Conservation (phyloP, 2,113 vertebrate genomes). For the Acrocephalus arundinaceus region DNA sequence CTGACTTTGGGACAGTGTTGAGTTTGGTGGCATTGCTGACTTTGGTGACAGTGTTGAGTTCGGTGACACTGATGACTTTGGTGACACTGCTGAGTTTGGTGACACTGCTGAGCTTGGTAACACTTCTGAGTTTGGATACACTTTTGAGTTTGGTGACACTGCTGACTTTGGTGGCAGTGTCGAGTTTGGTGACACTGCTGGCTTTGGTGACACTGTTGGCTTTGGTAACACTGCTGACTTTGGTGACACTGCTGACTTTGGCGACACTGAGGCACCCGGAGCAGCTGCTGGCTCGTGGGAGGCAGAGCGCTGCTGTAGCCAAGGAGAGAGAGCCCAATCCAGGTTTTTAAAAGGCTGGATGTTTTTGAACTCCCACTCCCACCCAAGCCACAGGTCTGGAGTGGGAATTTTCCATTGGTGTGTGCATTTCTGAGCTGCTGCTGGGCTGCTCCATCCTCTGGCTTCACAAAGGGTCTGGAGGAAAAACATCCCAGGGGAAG, state of each 20-base stretch:
- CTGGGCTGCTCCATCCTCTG: background rate
- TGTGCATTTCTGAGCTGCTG: background rate
- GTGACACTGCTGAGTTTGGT: too few relatives aligned
- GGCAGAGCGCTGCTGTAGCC: fast-evolving
- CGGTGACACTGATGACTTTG: too few relatives aligned
- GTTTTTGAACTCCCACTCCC: background rate
- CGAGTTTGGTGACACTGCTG: too few relatives aligned
- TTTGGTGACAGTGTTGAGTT: too few relatives aligned
- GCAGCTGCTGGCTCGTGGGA: fast-evolving
- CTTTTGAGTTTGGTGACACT: too few relatives aligned
- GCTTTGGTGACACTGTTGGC: too few relatives aligned
- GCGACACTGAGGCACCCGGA: fast-evolving
- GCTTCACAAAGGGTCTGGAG: background rate
- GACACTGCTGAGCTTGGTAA: background rate
- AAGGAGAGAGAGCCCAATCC: fast-evolving
- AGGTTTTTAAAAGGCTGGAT: background rate
- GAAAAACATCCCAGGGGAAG: background rate
- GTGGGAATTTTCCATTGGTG: slow-evolving; percentile 13
- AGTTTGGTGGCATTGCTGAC: too few relatives aligned
- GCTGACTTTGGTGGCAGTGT: too few relatives aligned
- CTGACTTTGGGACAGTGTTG: background rate
- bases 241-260: too few relatives aligned
- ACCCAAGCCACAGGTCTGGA: background rate
- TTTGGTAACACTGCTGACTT: too few relatives aligned
- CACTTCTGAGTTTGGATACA: background rate